Evolutionary conservation across 37 sponge, comb jelly and placozoan genomes (phyloP).

Genomic region (Sycon ciliatum): DNA sequence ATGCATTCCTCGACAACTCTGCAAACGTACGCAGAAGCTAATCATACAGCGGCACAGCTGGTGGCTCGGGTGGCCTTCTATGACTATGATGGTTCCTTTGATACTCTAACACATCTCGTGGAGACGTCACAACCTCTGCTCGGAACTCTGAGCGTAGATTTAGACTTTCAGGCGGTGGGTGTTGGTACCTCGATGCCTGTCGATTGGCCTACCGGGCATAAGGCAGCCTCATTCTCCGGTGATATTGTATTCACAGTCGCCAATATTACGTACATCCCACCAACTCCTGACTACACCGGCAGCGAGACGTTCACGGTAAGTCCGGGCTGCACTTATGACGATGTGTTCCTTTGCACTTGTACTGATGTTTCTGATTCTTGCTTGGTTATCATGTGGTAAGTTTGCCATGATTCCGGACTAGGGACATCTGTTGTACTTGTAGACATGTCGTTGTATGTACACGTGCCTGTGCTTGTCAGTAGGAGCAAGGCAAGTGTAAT

Average conservation of each 20-base stretch:
- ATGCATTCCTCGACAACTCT: neutral
- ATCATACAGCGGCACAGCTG: slow-evolving; percentile 18
- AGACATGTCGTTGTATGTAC: too few species aligned
- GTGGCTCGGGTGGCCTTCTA: slow-evolving; percentile 44
- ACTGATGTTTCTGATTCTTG: too few species aligned
- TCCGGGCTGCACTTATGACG: slow-evolving; percentile 18
- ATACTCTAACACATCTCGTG: too few species aligned
- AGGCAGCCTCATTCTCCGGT: slow-evolving; percentile 18
- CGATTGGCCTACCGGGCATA: slow-evolving; percentile 2
- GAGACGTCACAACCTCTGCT: neutral
- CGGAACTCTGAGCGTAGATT: slow-evolving; percentile 16
- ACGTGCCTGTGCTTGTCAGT: too few species aligned
- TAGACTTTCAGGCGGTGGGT: slow-evolving; percentile 44
- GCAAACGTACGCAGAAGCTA: slow-evolving; percentile 34
- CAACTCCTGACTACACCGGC: slow-evolving; percentile 25
- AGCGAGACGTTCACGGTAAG: slow-evolving; percentile 37
- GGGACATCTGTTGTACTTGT: too few species aligned
- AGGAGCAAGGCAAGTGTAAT: too few species aligned
- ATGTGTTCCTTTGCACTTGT: neutral
- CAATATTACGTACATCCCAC: slow-evolving; percentile 53
- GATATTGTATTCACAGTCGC: slow-evolving; percentile 50
- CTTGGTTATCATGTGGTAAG: too few species aligned
- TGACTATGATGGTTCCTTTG: slow-evolving; percentile 58
- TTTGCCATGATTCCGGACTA: too few species aligned
- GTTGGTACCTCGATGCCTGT: slow-evolving; percentile 44